Conservation (phyloP, 2,797 vertebrate genomes). For the Hoplostethus mediterraneus region DNA sequence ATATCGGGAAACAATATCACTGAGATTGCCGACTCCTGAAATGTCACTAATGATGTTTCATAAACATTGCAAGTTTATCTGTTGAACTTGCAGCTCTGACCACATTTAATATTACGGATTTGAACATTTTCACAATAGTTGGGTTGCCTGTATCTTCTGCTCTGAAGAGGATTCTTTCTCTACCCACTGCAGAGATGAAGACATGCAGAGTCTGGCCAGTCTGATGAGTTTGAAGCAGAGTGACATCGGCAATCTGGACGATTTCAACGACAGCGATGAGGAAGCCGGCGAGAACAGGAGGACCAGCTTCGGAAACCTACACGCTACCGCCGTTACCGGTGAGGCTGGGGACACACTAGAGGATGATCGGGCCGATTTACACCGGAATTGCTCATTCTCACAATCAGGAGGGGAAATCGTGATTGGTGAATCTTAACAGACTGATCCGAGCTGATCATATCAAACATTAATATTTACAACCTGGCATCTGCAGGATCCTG, state of each 20-base stretch:
- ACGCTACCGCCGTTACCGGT: constrained; percentile 78
- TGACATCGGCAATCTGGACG: constrained; percentile 92
- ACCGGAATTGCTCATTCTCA: not conserved
- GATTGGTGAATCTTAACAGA: no score
- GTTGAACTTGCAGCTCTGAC: no score
- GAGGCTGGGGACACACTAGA: constrained; percentile 9
- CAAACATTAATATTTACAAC: no score
- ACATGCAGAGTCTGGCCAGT: constrained; percentile 96
- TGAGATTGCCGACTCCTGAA: no score
- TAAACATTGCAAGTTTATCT: no score
- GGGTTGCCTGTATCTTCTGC: not conserved
- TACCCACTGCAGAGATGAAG: constrained; percentile 87
- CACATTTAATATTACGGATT: not conserved
- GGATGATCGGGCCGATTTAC: not conserved
- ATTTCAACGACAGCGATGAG: constrained; percentile 92
- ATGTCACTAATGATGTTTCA: no score
- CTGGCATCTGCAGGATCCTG: no score
- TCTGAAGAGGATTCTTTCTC: not conserved
- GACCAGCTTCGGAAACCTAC: constrained; percentile 51
- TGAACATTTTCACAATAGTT: not conserved
- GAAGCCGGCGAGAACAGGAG: constrained; percentile 80
- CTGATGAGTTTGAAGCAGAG: constrained; percentile 92
- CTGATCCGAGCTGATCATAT: no score
- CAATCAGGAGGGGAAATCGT: not conserved
- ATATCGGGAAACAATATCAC: no score